phyloP scores from a whole-genome alignment of 92 coral and sea anemone genomes.

The Umimayanthus chanpuru region DNA sequence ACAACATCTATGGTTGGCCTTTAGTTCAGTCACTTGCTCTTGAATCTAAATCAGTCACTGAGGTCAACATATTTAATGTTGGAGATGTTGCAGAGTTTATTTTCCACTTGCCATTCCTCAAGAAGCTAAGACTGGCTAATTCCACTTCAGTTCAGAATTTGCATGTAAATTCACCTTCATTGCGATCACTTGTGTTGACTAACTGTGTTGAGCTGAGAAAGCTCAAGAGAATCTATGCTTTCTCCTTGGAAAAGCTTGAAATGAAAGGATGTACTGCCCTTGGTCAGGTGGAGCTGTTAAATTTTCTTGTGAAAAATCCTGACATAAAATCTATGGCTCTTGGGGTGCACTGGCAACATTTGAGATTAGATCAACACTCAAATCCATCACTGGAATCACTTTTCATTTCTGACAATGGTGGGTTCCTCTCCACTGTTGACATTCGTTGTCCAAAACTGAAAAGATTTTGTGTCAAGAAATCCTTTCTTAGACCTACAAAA shows the following conservation, averaged over 20 bases:
- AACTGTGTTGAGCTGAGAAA: conserved; percentile 78
- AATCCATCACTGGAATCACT: conserved; percentile 73
- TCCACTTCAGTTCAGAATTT: conserved; percentile 67
- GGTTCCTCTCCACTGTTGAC: conserved; percentile 62
- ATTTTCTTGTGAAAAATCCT: conserved; percentile 78
- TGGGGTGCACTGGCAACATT: conserved; percentile 61
- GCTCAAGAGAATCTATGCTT: conserved; percentile 64
- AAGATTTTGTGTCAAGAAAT: conserved; percentile 60
- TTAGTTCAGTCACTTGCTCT: conserved; percentile 66
- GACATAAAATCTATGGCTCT: conserved; percentile 71
- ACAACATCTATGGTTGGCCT: conserved; percentile 82
- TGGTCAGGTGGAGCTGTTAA: conserved; percentile 62
- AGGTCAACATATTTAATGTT: conserved; percentile 71
- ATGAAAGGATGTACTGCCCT: conserved; percentile 69
- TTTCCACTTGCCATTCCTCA: conserved; percentile 57
- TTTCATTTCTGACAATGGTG: conserved; percentile 72
- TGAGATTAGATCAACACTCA: conserved; percentile 78
- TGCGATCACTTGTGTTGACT: conserved; percentile 59
- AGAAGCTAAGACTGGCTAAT: conserved; percentile 54
- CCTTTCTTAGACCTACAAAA: conserved; percentile 64
- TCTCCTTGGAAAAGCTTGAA: conserved; percentile 62
- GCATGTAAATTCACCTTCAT: conserved; percentile 65
- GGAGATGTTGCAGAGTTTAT: conserved; percentile 79
- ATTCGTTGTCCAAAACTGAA: conserved; percentile 77
- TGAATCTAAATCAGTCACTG: conserved; percentile 60